Base-by-base conservation (phyloP, 1,140 invertebrate species). In the Caerostris darwini region DNA sequence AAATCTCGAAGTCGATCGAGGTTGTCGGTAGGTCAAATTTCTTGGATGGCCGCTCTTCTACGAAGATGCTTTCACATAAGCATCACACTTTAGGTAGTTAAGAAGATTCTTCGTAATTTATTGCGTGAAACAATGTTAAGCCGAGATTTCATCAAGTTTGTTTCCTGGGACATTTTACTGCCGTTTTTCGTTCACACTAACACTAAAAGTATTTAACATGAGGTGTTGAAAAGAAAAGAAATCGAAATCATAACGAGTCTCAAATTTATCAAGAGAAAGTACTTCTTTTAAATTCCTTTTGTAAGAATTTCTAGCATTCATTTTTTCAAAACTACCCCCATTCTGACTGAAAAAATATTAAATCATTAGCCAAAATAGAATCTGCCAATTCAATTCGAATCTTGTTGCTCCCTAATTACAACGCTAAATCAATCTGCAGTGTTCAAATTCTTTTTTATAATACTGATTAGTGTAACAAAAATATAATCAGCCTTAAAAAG, bases 21-120 rank as follows among this genome's bases (percentile, higher is more conserved):
- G 34, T 67, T 69, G 71, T 82, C 56, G 89, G 89, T 71, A 90
- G 89, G 89, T 90, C 89, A 69, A 90, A 90, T 50, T 56, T 90
- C 19, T 67, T 90, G 89, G 89, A 81, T 90, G 89, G 89, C 17
- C 57, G 89, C 67, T 17, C 82, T 83, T 58, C 82, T 58, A 58
- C 82, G 82, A 58, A 83, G 82, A 83, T n/a, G 53, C 56, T 17
- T 58, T 57, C 82, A 83, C 12, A 57, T 58, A 19, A 7, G 34
- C 34, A 34, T 34, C 34, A 34, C 34, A 34, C 34, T 34, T 34
- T 34, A 2, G 5, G 54, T 12, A 77, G 71, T 77, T 12, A 50
- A 77, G 10, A 34, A 53, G 71, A 77, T 10, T 34, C 19, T 50
- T 77, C 71, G 34, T 77, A 77, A 77, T 77, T 77, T 77, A 77